phyloP scores from a whole-genome alignment of 2,888 invertebrate genomes.

The Troides aeacus region DNA sequence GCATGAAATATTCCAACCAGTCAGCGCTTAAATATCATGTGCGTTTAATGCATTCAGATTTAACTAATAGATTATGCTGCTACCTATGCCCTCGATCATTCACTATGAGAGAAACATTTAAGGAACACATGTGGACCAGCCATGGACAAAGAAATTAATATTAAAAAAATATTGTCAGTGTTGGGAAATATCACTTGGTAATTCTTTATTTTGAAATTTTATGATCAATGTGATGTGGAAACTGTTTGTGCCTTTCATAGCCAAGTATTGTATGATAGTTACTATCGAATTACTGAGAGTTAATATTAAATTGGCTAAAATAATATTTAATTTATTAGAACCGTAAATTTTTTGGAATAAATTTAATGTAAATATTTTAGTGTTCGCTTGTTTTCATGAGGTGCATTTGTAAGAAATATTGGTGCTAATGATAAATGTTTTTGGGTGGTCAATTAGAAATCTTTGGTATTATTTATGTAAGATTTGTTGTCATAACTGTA shows the following conservation, averaged over 20 bases:
- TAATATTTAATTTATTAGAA: not conserved
- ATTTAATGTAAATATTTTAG: not conserved
- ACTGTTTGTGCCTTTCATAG: constrained; percentile 25
- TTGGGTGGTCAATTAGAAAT: not conserved
- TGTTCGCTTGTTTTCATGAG: not conserved
- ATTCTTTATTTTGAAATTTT: constrained; percentile 13
- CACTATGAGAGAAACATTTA: constrained; percentile 83
- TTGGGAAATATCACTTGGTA: constrained; percentile 47
- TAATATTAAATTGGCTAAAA: not conserved
- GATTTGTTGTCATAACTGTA: not conserved
- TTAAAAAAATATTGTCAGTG: constrained; percentile 45
- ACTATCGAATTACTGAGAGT: not conserved
- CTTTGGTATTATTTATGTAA: not conserved
- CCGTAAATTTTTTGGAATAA: not conserved
- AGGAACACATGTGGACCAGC: constrained; percentile 84
- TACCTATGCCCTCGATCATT: constrained; percentile 85
- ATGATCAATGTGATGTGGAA: constrained; percentile 5
- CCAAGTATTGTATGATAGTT: constrained; percentile 9
- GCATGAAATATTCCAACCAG: constrained; percentile 84
- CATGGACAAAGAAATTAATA: constrained; percentile 82
- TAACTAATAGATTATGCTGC: constrained; percentile 84
- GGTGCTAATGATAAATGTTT: constrained; percentile 7
- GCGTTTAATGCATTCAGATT: constrained; percentile 84
- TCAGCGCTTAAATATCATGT: constrained; percentile 85
- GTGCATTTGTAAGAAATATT: constrained; percentile 10